phyloP scores from a whole-genome alignment of 2,888 invertebrate genomes.

The Plebejus anna region DNA sequence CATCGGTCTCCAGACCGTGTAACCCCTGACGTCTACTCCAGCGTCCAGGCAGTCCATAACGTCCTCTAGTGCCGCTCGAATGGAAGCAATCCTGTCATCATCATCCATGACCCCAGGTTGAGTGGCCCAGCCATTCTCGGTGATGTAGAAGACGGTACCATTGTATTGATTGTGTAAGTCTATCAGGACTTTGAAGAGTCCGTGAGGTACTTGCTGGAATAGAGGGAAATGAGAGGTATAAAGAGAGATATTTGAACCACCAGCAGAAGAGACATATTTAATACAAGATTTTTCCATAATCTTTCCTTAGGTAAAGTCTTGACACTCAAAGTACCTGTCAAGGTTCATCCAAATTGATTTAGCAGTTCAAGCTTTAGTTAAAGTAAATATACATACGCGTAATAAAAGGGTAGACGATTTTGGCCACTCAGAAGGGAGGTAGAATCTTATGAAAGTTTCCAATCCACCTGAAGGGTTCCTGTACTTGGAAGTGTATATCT shows the following conservation, averaged over 20 bases:
- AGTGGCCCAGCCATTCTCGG: conserved; percentile 81
- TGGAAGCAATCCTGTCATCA: conserved; percentile 62
- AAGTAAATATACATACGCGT: conserved; percentile 36
- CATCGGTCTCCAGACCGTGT: conserved; percentile 26
- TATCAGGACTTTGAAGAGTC: conserved; percentile 75
- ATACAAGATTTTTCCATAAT: too few relatives aligned
- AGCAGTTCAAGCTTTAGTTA: not conserved
- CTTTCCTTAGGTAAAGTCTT: too few relatives aligned
- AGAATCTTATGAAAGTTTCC: conserved; percentile 29
- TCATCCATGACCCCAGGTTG: conserved; percentile 56
- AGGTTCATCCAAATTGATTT: too few relatives aligned
- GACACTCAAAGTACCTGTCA: too few relatives aligned
- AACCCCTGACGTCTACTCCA: conserved; percentile 19
- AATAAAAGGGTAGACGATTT: conserved; percentile 37
- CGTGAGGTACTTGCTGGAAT: conserved; percentile 76
- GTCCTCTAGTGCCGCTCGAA: conserved; percentile 62
- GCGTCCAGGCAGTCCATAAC: conserved; percentile 61
- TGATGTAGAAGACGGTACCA: conserved; percentile 76
- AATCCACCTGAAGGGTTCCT: conserved; percentile 30
- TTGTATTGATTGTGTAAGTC: conserved; percentile 70
- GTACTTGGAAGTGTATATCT: conserved; percentile 29
- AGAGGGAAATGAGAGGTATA: too few relatives aligned
- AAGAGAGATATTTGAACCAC: too few relatives aligned
- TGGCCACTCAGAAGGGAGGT: conserved; percentile 40
- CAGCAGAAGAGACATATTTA: too few relatives aligned